Percentiles rank a stretch among this genome's conserved stretches.
These are phyloP conservation scores for Chrysina gloriosa DNA, from an alignment of 2,888 invertebrate genomes.

Conservation along the genomic window DNA sequence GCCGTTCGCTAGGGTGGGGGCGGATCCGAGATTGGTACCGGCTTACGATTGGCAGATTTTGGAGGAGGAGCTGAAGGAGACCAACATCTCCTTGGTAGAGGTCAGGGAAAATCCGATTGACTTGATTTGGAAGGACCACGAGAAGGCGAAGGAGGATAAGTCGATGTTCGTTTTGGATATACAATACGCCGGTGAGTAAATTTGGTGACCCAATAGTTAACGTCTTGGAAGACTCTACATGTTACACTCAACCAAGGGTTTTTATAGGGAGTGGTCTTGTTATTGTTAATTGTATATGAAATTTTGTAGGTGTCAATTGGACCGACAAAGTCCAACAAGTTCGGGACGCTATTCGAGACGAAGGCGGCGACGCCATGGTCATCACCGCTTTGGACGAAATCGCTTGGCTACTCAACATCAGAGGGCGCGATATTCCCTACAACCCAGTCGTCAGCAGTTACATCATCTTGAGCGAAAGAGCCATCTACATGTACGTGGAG, in stretches of 20 bases:
- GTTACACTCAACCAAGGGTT: too few species aligned
- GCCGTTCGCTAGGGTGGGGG: slow-evolving; percentile 73
- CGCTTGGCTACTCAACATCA: slow-evolving; percentile 88
- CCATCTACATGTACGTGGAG: slow-evolving; percentile 78
- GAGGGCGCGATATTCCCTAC: slow-evolving; percentile 86
- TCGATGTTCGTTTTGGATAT: slow-evolving; percentile 65
- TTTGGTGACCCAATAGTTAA: too few species aligned
- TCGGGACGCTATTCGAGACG: slow-evolving; percentile 71
- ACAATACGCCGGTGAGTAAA: slow-evolving; percentile 70
- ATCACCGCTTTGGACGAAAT: slow-evolving; percentile 89
- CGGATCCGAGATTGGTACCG: slow-evolving; percentile 79
- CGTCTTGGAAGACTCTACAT: too few species aligned
- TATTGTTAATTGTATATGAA: not conserved
- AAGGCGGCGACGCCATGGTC: slow-evolving; percentile 81
- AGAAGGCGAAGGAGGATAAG: slow-evolving; percentile 61
- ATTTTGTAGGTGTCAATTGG: slow-evolving; percentile 74
- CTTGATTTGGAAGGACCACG: slow-evolving; percentile 73
- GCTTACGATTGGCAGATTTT: slow-evolving; percentile 75
- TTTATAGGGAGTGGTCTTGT: not conserved
- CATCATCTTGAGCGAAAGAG: slow-evolving; percentile 73
- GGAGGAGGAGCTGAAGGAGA: slow-evolving; percentile 67
- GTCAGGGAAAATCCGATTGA: slow-evolving; percentile 80
- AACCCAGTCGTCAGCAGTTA: slow-evolving; percentile 85
- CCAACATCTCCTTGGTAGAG: slow-evolving; percentile 68
- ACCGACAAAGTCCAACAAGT: slow-evolving; percentile 78